Percentiles rank a stretch among this genome's conserved stretches.
Evolutionary conservation across 2,113 vertebrate genomes (phyloP).

Genomic region (Hemiprocne comata): DNA sequence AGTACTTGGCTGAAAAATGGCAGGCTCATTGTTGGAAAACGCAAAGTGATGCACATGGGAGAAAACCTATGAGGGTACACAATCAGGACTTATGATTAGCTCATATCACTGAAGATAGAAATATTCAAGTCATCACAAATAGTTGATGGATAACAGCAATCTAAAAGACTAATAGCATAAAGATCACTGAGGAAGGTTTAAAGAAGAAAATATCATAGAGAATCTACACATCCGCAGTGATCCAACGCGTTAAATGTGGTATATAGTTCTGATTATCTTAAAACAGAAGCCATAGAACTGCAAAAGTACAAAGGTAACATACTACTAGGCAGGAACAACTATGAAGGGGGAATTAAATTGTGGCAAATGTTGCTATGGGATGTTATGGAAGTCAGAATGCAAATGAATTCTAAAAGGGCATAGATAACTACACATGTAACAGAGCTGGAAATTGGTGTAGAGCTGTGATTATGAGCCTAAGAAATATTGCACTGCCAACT

Average conservation of each 20-base stretch:
- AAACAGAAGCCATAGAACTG: not conserved
- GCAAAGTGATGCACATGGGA: not conserved
- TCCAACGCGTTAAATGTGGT: not conserved
- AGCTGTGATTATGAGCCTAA: not conserved
- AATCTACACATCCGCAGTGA: not conserved
- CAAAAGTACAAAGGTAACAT: rapidly evolving
- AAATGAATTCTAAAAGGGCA: not conserved
- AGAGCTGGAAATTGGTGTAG: not conserved
- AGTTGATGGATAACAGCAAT: not conserved
- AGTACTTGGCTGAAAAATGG: not conserved
- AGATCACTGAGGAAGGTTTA: not conserved
- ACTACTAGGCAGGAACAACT: not conserved
- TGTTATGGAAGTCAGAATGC: not conserved
- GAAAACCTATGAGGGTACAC: not conserved
- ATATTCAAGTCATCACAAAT: not conserved
- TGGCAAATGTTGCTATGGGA: not conserved
- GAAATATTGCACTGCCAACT: not conserved
- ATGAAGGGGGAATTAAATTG: not conserved
- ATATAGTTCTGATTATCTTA: not conserved
- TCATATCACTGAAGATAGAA: not conserved
- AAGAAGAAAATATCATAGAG: not conserved
- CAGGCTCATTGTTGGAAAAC: not conserved
- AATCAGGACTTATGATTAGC: not conserved
- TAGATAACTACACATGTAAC: not conserved
- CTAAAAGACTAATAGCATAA: not conserved